Evolutionary conservation across 2,888 invertebrate genomes (phyloP).

Genomic region (Heliconius sara): DNA sequence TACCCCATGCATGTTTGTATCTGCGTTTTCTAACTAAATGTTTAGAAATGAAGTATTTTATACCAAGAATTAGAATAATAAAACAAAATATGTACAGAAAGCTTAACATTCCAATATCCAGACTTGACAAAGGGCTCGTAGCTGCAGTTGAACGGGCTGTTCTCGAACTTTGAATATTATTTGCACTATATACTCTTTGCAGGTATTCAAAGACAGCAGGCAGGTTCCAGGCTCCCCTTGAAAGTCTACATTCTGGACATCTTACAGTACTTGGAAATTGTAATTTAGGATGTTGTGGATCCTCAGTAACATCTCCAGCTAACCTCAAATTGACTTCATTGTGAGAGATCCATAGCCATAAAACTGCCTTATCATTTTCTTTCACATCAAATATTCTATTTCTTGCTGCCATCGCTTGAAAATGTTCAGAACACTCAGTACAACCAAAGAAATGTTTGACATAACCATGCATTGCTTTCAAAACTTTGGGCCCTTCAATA

Average conservation of each 20-base stretch:
- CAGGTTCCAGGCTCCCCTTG: slow-evolving; percentile 85
- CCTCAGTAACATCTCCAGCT: slow-evolving; percentile 93
- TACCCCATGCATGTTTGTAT: slow-evolving; percentile 88
- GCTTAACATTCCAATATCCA: slow-evolving; percentile 91
- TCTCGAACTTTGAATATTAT: slow-evolving; percentile 60
- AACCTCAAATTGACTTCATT: slow-evolving; percentile 96
- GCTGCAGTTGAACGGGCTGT: slow-evolving; percentile 57
- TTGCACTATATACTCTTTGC: slow-evolving; percentile 74
- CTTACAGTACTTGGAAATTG: slow-evolving; percentile 90
- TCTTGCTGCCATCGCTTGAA: slow-evolving; percentile 91
- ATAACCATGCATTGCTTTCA: slow-evolving; percentile 94
- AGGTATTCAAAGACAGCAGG: slow-evolving; percentile 86
- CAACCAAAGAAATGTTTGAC: slow-evolving; percentile 97
- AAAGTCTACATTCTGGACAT: slow-evolving; percentile 88
- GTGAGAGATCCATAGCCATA: slow-evolving; percentile 98
- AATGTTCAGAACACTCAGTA: slow-evolving; percentile 94
- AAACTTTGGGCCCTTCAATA: slow-evolving; percentile 86
- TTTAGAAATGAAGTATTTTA: slow-evolving; percentile 89
- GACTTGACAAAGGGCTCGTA: slow-evolving; percentile 84
- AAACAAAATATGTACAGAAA: slow-evolving; percentile 90
- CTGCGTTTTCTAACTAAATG: slow-evolving; percentile 89
- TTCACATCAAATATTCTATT: slow-evolving; percentile 88
- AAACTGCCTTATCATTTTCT: slow-evolving; percentile 89
- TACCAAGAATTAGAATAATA: slow-evolving; percentile 88
- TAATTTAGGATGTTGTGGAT: slow-evolving; percentile 94